Conservation (phyloP, 35 echinoderm and acorn worm genomes). For the Ophioderma brevispina region DNA sequence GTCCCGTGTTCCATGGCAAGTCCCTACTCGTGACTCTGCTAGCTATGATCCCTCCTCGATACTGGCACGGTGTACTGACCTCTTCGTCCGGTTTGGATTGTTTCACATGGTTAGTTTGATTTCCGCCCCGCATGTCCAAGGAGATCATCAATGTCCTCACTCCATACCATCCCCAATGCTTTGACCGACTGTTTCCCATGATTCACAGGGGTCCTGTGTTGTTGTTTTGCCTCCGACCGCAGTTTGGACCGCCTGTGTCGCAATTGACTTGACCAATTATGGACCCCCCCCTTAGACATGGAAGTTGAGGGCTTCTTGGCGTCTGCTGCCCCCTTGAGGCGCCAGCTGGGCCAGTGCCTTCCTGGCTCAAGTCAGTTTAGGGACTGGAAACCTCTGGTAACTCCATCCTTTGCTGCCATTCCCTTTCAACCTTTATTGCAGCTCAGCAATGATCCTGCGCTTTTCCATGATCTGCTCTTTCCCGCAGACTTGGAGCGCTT, state of each 20-base stretch:
- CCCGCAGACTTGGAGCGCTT: constrained; percentile 40
- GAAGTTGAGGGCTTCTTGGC: not conserved
- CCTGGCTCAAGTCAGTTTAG: not conserved
- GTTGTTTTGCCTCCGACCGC: constrained; percentile 35
- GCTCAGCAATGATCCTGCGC: constrained; percentile 87
- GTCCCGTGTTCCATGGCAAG: not conserved
- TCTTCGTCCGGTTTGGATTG: not conserved
- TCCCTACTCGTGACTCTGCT: not conserved
- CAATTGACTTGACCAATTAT: not conserved
- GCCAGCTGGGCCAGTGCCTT: not conserved
- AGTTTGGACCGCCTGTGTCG: not conserved
- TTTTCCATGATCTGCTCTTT: constrained; percentile 96
- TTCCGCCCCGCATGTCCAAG: constrained; percentile 70
- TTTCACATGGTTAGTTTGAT: constrained; percentile 64
- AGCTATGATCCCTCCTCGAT: not conserved
- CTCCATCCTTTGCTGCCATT: constrained; percentile 72
- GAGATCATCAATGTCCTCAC: constrained; percentile 50
- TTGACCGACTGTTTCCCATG: not conserved
- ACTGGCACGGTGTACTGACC: not conserved
- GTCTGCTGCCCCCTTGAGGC: not conserved
- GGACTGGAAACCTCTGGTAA: not conserved
- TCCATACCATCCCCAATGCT: constrained; percentile 18
- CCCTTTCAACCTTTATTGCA: constrained; percentile 93
- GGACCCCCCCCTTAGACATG: not conserved
- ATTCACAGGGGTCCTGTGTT: constrained; percentile 32